Evolutionary conservation across 2,113 vertebrate species (phyloP), one percentile per base, ranked within the genome.

Genomic region (Prunella himalayana): DNA sequence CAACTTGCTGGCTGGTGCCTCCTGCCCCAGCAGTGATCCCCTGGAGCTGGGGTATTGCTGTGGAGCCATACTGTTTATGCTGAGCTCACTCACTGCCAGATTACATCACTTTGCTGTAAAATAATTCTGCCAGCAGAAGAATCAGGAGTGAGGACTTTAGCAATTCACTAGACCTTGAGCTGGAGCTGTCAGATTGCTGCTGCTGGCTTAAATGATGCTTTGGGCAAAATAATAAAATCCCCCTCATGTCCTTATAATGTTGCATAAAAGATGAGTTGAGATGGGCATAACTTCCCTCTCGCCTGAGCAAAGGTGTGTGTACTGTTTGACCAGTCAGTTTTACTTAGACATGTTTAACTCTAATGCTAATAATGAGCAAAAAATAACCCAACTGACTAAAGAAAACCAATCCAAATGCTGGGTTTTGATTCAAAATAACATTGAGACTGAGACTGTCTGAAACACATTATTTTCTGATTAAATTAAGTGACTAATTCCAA

Each of bases 1-100:
- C 54, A 75, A 5, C 7, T 30, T 35, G 39, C 50, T 86, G 72
- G 50, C 31, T 83, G 0, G 0, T 3, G 2, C 39, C 3, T 9
- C 27, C 39, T 59, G 35, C 49, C 73, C 78, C 13, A 82, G 73
- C 39, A 76, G 1, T 20, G 44, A 49, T 82, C 20, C 45, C 24
- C 63, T 22, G 31, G 82, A 72, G 45, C 41, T 42, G 18, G 31
- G 16, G 4, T 13, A 44, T 71, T 45, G 7, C 69, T 65, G 42
- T 39, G 77, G 57, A 85, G 66, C 69, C 81, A 71, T 10, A 15
- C 64, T 94, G 42, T 72, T 92, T 84, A 23, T 50, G 30, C 5
- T 61, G 45, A 86, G 79, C 33, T 94, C 42, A 6, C 35, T 61
- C 47, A 4, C 35, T 66, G 79, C 68, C 79, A 86, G 71, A 50